A percentile compares a stretch with the other conserved stretches of the same genome.
Conservation (phyloP, 2,888 invertebrate genomes). For the Cylindroiulus punctatus region DNA sequence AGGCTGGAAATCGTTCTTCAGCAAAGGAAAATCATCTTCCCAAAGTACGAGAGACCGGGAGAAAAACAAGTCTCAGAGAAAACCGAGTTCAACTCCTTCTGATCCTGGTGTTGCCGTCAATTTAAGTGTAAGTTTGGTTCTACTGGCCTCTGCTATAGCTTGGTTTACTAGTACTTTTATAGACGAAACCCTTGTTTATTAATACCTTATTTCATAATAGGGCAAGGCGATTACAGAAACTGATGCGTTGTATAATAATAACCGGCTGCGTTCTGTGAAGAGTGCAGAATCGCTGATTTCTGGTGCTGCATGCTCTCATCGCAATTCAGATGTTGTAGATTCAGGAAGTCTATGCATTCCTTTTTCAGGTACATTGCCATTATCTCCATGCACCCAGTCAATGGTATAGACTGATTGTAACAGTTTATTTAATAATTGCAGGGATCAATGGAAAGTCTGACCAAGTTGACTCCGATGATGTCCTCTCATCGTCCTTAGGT, state of each 20-base stretch:
- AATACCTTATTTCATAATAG: conserved; percentile 57
- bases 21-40: conserved; percentile 64
- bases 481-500: conserved; percentile 52
- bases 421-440: not conserved
- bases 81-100: conserved; percentile 61
- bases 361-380: conserved; percentile 46
- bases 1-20: conserved; percentile 84
- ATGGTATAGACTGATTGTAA: not conserved
- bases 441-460: conserved; percentile 53
- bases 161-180: too few species aligned
- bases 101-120: conserved; percentile 54
- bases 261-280: conserved; percentile 73
- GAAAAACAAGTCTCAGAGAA: conserved; percentile 61
- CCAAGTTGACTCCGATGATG: conserved; percentile 49
- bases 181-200: conserved; percentile 12
- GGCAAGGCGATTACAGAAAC: conserved; percentile 61
- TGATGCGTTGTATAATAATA: conserved; percentile 58
- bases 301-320: conserved; percentile 61
- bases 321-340: conserved; percentile 61
- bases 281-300: conserved; percentile 76
- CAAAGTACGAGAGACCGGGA: conserved; percentile 57
- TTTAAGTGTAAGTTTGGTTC: conserved; percentile 45
- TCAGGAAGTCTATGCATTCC: conserved; percentile 50
- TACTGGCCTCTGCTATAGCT: not conserved
- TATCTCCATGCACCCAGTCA: not conserved